Conservation (phyloP, 2,113 vertebrate genomes). For the Sceloporus tristichus region DNA sequence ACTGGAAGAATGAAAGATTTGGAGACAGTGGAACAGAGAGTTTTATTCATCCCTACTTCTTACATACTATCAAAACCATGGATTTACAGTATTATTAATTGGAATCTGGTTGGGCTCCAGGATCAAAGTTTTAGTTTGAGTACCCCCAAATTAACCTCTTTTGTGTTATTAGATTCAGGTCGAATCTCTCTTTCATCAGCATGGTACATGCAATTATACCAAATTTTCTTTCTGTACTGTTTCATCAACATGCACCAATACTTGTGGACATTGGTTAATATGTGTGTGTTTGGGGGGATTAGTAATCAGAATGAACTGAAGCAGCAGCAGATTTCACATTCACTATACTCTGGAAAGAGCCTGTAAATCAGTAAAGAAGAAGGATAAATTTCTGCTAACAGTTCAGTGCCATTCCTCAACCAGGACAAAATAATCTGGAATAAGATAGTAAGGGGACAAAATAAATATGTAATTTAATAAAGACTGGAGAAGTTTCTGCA, state of each 20-base stretch:
- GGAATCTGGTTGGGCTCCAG: background rate
- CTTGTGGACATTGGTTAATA: background rate
- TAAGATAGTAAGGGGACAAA: background rate
- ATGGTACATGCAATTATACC: background rate
- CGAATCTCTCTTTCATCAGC: background rate
- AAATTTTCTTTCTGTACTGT: background rate
- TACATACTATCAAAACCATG: no score
- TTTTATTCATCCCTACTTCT: no score
- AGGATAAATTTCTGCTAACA: background rate
- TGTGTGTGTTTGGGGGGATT: no score
- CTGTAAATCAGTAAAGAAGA: no score
- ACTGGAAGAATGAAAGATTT: no score
- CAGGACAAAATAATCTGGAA: background rate
- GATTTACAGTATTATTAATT: no score
- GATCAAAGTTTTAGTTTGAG: background rate
- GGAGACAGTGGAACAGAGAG: no score
- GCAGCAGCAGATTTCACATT: background rate
- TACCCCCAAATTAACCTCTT: background rate
- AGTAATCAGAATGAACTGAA: background rate
- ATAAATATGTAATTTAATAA: no score
- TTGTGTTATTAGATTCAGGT: background rate
- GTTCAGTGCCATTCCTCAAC: background rate
- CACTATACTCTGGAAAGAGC: no score
- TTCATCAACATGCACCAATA: background rate
- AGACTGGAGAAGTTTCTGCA: background rate